A percentile compares a stretch with the other conserved stretches of the same genome.
These are phyloP conservation scores for Phortica okadai DNA, from an alignment of 2,888 invertebrate genomes.

Conservation along the genomic window DNA sequence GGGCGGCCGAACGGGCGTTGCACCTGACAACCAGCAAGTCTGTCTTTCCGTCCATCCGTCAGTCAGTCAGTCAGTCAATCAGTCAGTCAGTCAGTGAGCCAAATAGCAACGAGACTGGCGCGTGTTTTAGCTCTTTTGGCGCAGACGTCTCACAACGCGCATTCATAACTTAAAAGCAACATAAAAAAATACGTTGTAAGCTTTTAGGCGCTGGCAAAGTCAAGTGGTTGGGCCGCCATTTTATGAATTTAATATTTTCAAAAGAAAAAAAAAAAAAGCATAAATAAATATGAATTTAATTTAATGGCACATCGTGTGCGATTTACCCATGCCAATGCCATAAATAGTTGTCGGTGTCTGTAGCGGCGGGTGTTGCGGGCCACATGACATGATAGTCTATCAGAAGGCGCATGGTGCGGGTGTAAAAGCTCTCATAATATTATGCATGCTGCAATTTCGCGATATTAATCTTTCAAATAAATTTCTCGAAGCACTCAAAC, in stretches of 20 bases:
- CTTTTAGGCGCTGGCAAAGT: constrained; percentile 14
- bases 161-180: constrained; percentile 13
- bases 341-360: neutral
- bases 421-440: constrained; percentile 26
- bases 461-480: constrained; percentile 59
- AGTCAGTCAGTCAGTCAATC: neutral
- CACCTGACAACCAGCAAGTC: no score
- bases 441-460: constrained; percentile 55
- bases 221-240: neutral
- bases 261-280: neutral
- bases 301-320: constrained; percentile 5
- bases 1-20: no score
- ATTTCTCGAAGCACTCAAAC: constrained; percentile 59
- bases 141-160: neutral
- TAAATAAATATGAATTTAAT: constrained; percentile 10
- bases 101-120: no score
- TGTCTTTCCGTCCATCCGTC: no score
- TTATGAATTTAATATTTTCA: constrained; percentile 14
- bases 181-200: neutral
- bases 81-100: neutral
- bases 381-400: no score
- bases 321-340: neutral
- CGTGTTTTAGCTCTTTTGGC: no score
- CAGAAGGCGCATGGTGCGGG: neutral
- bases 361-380: neutral